Conservation (phyloP, 2,888 invertebrate genomes). For the Xylota segnis region DNA sequence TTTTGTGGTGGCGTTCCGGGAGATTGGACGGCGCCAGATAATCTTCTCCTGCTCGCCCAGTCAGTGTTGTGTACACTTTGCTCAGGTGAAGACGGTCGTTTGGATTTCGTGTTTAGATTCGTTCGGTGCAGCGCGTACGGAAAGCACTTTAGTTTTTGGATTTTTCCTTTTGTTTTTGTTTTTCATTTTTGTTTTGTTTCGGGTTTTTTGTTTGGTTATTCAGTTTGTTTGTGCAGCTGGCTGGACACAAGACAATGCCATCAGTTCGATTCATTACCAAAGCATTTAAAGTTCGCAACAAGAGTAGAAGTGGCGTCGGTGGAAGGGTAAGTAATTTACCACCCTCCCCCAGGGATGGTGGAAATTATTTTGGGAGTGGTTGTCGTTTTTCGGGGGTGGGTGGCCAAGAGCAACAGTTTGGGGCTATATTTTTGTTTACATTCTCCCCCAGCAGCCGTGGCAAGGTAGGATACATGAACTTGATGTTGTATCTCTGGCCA, state of each 20-base stretch:
- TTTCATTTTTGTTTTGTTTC: slow-evolving; percentile 18
- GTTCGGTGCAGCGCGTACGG: slow-evolving; percentile 23
- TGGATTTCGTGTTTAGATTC: slow-evolving; percentile 8
- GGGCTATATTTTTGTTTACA: slow-evolving; percentile 61
- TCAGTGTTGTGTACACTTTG: slow-evolving; percentile 65
- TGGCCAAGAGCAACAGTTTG: slow-evolving; percentile 55
- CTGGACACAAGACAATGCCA: slow-evolving; percentile 79
- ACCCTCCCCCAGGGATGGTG: neutral
- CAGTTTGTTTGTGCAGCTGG: slow-evolving; percentile 21
- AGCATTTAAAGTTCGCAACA: slow-evolving; percentile 78
- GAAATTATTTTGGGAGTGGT: slow-evolving; percentile 40
- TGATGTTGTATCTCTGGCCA: neutral
- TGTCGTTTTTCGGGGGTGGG: neutral
- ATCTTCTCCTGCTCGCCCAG: slow-evolving; percentile 54
- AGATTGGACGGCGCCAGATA: slow-evolving; percentile 57
- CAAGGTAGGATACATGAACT: neutral
- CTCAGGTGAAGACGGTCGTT: slow-evolving; percentile 36
- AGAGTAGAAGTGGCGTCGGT: slow-evolving; percentile 55
- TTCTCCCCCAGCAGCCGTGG: neutral
- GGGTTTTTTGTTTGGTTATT: slow-evolving; percentile 20
- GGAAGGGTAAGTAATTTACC: slow-evolving; percentile 49
- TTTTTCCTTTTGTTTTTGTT: slow-evolving; percentile 7
- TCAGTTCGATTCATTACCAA: slow-evolving; percentile 81
- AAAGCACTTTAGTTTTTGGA: slow-evolving; percentile 31
- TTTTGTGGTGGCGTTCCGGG: slow-evolving; percentile 46